Conservation (phyloP, 2,888 invertebrate species). For the Boloria euphrosyne region DNA sequence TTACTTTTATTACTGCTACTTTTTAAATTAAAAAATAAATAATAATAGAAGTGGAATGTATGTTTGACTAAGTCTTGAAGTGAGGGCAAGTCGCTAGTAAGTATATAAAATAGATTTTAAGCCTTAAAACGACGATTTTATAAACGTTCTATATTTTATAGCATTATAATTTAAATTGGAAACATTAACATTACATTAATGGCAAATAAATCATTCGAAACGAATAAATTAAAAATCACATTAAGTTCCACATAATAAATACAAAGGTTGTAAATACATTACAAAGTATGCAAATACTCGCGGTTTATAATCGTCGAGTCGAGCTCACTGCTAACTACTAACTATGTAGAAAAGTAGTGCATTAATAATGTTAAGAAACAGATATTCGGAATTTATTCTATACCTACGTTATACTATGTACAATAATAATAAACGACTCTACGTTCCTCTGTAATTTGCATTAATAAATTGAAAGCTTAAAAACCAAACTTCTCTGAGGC, state of each 20-base stretch:
- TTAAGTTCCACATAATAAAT: conserved; percentile 61
- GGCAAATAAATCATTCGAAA: conserved; percentile 68
- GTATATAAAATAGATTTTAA: conserved; percentile 40
- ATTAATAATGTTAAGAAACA: neutral
- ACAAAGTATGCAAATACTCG: conserved; percentile 28
- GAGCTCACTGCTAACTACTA: neutral
- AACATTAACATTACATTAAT: conserved; percentile 64
- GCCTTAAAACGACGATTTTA: conserved; percentile 56
- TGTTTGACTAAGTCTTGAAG: too few relatives aligned
- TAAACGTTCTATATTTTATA: conserved; percentile 69
- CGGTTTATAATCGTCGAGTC: conserved; percentile 13
- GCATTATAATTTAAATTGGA: conserved; percentile 59
- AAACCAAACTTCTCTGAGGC: conserved; percentile 25
- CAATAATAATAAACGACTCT: neutral
- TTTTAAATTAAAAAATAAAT: too few relatives aligned
- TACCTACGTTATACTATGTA: neutral
- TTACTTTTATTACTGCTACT: conserved; percentile 1
- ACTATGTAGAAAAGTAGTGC: conserved; percentile 14
- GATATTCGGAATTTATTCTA: neutral
- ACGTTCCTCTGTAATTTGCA: conserved; percentile 7
- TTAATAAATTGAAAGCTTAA: conserved; percentile 19
- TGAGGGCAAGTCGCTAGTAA: too few relatives aligned
- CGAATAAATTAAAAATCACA: conserved; percentile 69
- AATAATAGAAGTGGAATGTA: too few relatives aligned
- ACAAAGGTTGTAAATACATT: conserved; percentile 52